Evolutionary conservation across 2,797 vertebrate genomes (phyloP).

Genomic region (Discoglossus pictus): DNA sequence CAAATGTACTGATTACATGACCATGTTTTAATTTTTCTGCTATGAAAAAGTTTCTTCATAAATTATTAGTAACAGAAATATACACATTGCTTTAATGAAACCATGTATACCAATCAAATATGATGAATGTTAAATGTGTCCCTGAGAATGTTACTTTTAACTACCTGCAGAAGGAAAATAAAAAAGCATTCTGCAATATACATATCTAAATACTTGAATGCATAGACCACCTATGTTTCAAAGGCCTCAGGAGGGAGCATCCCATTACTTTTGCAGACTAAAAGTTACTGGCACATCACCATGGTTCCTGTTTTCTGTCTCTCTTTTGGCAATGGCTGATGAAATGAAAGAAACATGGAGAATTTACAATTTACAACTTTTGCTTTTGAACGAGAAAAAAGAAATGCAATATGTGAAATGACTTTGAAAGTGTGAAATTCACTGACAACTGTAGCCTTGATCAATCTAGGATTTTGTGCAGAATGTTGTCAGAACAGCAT

Average conservation of each 20-base stretch:
- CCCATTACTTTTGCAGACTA: conserved; percentile 38
- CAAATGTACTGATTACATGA: too few relatives aligned
- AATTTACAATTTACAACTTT: conserved; percentile 50
- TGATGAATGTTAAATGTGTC: too few relatives aligned
- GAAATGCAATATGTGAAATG: conserved; percentile 42
- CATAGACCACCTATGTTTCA: conserved; percentile 11
- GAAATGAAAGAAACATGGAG: conserved; percentile 41
- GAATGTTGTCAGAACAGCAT: conserved; percentile 47
- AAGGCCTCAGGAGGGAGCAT: conserved; percentile 34
- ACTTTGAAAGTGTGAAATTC: conserved; percentile 48
- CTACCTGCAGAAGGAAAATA: too few relatives aligned
- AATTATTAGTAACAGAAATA: too few relatives aligned
- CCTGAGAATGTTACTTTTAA: too few relatives aligned
- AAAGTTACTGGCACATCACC: conserved; percentile 42
- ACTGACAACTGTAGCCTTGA: conserved; percentile 48
- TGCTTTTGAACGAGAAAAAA: conserved; percentile 42
- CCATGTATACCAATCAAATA: too few relatives aligned
- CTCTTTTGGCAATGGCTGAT: conserved; percentile 39
- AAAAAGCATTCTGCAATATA: too few relatives aligned
- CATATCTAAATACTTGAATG: too few relatives aligned
- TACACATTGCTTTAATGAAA: too few relatives aligned
- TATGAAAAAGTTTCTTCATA: too few relatives aligned
- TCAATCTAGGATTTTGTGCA: conserved; percentile 30
- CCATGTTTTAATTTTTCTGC: too few relatives aligned
- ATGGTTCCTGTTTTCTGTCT: conserved; percentile 35